Evolutionary conservation across 2,888 invertebrate genomes (phyloP), one percentile per base, ranked within the genome.

Genomic region (Empis stercorea): DNA sequence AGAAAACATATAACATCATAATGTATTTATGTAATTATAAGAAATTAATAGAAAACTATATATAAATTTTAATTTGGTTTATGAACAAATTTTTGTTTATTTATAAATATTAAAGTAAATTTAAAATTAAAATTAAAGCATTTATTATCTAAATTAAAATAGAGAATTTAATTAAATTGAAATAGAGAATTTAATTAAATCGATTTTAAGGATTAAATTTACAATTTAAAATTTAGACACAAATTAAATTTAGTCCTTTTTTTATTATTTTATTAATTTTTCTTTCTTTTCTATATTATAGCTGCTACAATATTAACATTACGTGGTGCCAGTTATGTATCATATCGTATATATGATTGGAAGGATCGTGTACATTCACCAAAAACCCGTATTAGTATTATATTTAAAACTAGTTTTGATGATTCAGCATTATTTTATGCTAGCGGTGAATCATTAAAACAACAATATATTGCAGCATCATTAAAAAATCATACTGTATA

Each of bases 401-500:
- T 87, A 66, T 94, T 94, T 70, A 76, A 88, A 80, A 94, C 94
- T 10, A 79, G 82, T 57, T 87, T 88, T 70, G 89, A 91, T 63
- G 87, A 94, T 62, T 93, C 93, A 10, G 89, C 87, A 3, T 68
- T 95, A 51, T 87, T 94, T 64, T 94, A 94, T 65, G 93, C 93
- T 5, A 89, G 91, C 56, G 93, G 93, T 16, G 91, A 91, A 62
- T 87, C 87, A 44, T 54, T 69, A 1, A 84, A 86, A 57, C 84
- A 88, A 61, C 93, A 92, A 64, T 92, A 94, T 65, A 82, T 94
- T 27, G 89, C 92, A 6, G 83, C 88, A 14, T 85, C 88, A 2
- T 83, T 93, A 58, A 80, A 81, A 62, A 83, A 87, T 61, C 81
- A 84, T 62, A 82, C 83, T 50, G 80, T 95, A 1, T 81, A 87